Evolutionary conservation across 2,113 vertebrate genomes (phyloP).

Genomic region (Eptesicus fuscus): DNA sequence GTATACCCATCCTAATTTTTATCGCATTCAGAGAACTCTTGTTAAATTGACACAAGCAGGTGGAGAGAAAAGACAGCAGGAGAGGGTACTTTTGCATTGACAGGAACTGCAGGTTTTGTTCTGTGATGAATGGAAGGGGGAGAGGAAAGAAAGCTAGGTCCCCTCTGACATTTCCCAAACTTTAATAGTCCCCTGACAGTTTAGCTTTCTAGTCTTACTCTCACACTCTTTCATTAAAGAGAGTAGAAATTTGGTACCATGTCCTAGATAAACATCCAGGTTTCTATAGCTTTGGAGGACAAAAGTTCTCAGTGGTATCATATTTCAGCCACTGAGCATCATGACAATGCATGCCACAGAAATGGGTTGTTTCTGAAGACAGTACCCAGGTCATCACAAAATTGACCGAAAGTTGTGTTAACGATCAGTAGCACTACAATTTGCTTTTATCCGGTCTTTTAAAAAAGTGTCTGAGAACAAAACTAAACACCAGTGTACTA

Average conservation of each 20-base stretch:
- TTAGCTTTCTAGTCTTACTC: not conserved
- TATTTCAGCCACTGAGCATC: not conserved
- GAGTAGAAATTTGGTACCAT: not conserved
- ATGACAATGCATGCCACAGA: not conserved
- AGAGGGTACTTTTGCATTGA: not conserved
- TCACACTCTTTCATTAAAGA: not conserved
- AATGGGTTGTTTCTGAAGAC: not conserved
- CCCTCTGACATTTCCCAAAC: conserved; percentile 17
- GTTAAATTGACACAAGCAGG: not conserved
- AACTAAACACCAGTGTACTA: not conserved
- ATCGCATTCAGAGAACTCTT: not conserved
- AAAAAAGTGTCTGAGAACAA: not conserved
- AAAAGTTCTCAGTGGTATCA: conserved; percentile 39
- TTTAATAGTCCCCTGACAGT: not conserved
- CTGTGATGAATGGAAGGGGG: not conserved
- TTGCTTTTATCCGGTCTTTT: not conserved
- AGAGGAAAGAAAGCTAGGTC: not conserved
- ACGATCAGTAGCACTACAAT: not conserved
- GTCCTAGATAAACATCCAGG: conserved; percentile 46
- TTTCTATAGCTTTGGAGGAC: conserved; percentile 33
- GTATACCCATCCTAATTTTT: not conserved
- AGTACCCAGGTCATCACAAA: not conserved
- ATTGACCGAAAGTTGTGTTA: not conserved
- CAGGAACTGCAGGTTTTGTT: not conserved
- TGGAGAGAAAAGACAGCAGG: not conserved